Conservation (phyloP, 2,113 vertebrate genomes). For the Rostratula benghalensis region DNA sequence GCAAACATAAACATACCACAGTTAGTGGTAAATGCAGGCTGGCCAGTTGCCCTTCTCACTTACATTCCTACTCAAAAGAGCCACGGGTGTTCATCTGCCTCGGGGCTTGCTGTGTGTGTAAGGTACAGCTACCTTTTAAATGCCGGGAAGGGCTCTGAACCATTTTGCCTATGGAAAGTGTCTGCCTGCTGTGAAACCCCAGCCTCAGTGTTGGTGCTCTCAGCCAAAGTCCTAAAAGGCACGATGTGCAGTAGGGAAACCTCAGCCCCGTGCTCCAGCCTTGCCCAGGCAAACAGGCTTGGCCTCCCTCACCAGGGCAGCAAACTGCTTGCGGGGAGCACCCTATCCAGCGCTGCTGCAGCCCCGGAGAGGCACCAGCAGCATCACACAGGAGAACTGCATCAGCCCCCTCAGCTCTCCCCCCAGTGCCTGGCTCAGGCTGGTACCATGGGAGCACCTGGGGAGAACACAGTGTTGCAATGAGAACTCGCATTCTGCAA, state of each 20-base stretch:
- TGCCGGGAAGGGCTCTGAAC: not conserved
- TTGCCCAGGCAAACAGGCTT: not conserved
- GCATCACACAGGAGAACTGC: rapidly evolving
- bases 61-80: not conserved
- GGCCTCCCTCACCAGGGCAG: not conserved
- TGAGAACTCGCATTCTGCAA: not conserved
- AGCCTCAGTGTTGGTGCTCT: not conserved
- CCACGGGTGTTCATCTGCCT: not conserved
- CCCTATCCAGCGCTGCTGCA: not conserved
- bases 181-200: not conserved
- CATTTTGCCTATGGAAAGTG: not conserved
- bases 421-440: not conserved
- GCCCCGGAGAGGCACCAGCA: not conserved
- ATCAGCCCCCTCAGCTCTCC: not conserved
- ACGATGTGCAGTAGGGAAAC: rapidly evolving
- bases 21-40: conserved; percentile 9
- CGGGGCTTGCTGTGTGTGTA: not conserved
- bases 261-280: rapidly evolving
- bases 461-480: rapidly evolving
- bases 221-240: not conserved
- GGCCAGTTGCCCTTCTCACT: not conserved
- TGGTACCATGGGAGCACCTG: not conserved
- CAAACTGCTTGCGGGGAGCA: not conserved
- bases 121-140: not conserved
- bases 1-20: not conserved